Base-by-base conservation (phyloP, 2,888 invertebrate genomes). In the Pseudoips prasinana region DNA sequence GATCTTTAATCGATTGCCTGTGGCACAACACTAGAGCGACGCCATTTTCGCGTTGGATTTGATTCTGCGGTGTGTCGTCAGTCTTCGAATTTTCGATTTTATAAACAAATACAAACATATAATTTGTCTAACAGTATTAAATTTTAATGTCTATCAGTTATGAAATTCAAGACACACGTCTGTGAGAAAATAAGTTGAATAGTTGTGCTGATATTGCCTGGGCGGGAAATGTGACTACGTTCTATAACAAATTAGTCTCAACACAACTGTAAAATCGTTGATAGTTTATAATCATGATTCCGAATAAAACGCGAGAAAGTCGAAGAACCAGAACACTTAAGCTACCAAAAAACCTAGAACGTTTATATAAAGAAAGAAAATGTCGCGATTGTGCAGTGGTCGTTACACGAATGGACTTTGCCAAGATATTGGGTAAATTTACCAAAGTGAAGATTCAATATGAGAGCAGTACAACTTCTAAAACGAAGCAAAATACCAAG, bases 171-270 rank as follows among this genome's bases (percentile, higher is more conserved):
- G 29, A 46, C 36, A 55, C 9, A 14, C 33, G 39, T 40, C 41
- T 53, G 58, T 58, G 42, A 36, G 19, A 37, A 38, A 30, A 52
- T 39, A 41, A 46, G 38, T 47, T 41, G 17, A 46, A 44, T 56
- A 58, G 20, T 58, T 43, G 42, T 44, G 46, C 45, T 52, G 43
- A 56, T 59, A 72, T 72, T 51, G 54, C 58, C 71, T 84, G 84
- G 86, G 89, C 89, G 89, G 89, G 89, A 89, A 89, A 89, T 86
- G 84, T 83, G 73, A 72, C 72, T 70, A 66, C 63, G 65, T 66
- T 70, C 58, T 49, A 37, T 67, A 57, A 55, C 63, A 60, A 51
- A 69, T 53, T 47, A 45, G 46, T 51, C 46, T 37, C 45, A 54
- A 56, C 46, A 23, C 40, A 39, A 36, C 43, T 56, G 33, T 51